Base-by-base conservation (phyloP, 1,140 invertebrate genomes). In the Chironomus striatipennis region DNA sequence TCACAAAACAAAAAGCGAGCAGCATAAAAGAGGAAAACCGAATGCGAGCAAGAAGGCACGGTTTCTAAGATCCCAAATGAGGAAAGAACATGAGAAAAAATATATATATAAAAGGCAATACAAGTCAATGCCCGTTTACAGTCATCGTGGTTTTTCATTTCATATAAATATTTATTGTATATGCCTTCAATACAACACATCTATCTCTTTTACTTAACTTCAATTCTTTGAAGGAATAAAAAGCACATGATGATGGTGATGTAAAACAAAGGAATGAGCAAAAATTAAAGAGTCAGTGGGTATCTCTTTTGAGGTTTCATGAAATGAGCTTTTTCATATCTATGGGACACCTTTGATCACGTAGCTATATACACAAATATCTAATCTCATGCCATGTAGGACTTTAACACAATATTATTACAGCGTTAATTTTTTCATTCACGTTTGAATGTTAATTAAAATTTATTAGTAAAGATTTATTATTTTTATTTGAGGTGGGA, bases 61-160 rank as follows among this genome's bases (percentile, higher is more conserved):
- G 47, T 57, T 57, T 57, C 47, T 57, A 57, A 47, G 43, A 47
- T 47, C 43, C 9, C 43, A 47, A 47, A 47, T 10, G 15, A 47
- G 43, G 1, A 47, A 57, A n/a, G 47, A 57, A 57, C 47, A 57
- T 57, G 47, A 57, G 12, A 57, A 57, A 57, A n/a, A 47, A 47
- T 43, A 43, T 43, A 47, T 47, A 47, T 57, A 57, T 57, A 57
- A 57, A 57, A 57, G 47, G 47, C 47, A 57, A 57, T 57, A 57
- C 47, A 57, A 57, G 47, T 57, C 47, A 70, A 70, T 70, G 65
- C 17, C 65, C 65, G 65, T 70, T 70, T 70, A 70, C 17, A 70
- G 65, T 70, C 65, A 18, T 17, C 65, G 65, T 70, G 65, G 65
- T 70, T 70, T n/a, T 70, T 70, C 20, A 20, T 70, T 70, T 70